Base-by-base conservation (phyloP, 2,113 vertebrate species). In the Bungarus multicinctus region DNA sequence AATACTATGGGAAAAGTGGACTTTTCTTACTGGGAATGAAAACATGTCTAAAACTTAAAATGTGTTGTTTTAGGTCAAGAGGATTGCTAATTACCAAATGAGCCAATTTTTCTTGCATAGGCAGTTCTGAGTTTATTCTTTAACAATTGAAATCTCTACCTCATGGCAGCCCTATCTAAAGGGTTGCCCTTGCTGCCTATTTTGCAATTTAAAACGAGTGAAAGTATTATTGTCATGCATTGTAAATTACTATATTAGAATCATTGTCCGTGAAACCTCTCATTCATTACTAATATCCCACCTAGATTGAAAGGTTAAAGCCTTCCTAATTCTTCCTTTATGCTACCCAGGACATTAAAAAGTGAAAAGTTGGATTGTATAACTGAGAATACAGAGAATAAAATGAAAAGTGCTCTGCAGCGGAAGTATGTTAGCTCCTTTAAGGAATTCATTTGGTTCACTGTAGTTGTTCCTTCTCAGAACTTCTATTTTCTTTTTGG, bases 391-490 rank as follows among this genome's bases (percentile, higher is more conserved):
- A 86, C n/a, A 52, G 94, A 50, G 90, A 55, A 89, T 53, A 87
- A 92, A 57, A 69, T 23, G 39, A 69, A 92, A 90, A 90, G 92
- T 34, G 90, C 92, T 53, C 30, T 5, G 58, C 87, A 92, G 20
- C 57, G n/a, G 23, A 30, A 64, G 92, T 91, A 90, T 90, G 20
- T 0, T 0, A 93, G 34, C 57, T 16, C 39, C 23, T 52, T 74
- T 39, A 45, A 74, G 11, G 27, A 81, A 69, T 39, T 45, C 4
- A 2, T 50, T 64, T 4, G 58, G 23, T n/a, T 64, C 12, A 30
- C 3, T 20, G 10, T 8, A 86, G 25, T 47, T 0, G 0, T 64
- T 23, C 0, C 0, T 87, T 86, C 95, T 85, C 47, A 85, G 89
- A 89, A 57, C 74, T 12, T 22, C 60, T 92, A 50, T 45, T 69